Base-by-base conservation (phyloP, 2,113 vertebrate genomes). In the Catharus bicknelli region DNA sequence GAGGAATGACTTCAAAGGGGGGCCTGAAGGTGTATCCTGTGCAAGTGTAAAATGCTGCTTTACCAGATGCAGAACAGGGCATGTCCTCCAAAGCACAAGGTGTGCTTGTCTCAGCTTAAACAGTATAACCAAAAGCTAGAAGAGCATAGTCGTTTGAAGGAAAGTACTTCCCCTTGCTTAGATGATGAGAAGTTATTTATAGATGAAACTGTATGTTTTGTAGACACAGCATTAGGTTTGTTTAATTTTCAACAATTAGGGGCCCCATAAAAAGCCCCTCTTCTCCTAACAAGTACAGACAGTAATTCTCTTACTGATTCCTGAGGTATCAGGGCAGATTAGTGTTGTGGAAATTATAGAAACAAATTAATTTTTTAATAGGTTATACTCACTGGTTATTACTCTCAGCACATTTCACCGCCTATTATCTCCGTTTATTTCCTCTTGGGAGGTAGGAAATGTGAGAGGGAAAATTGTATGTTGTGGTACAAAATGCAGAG, bases 261-360 rank as follows among this genome's bases (percentile, higher is more conserved):
- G 22, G 40, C 23, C 26, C 42, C 11, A 10, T 79, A 55, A 54
- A 78, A 34, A 30, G 13, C 21, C 4, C 87, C 13, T 57, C 30
- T 83, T 53, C 26, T 83, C 48, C 22, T 26, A 40, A 21, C 55
- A 64, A 76, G 54, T 62, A 54, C 42, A 90, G 63, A 47, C 59
- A 75, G 53, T 66, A 83, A 70, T 85, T 89, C 38, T 90, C 43
- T 66, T 83, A 32, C 30, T 23, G 34, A 57, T 73, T 87, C n/a
- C 70, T 73, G 63, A 84, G 75, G 45, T 90, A 34, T 8, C 2
- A 2, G 34, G 38, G n/a, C 40, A 73, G 75, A 66, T 91, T 53
- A 93, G 55, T 79, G 38, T 54, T 87, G 75, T 83, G 82, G 55
- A 88, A 91, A 91, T 93, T 74, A 90, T 26, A 51, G 88, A 76